Percentiles rank a stretch among this genome's conserved stretches.
These are phyloP conservation scores for Okapia johnstoni DNA, from an alignment of 2,113 vertebrate species.

Conservation along the genomic window DNA sequence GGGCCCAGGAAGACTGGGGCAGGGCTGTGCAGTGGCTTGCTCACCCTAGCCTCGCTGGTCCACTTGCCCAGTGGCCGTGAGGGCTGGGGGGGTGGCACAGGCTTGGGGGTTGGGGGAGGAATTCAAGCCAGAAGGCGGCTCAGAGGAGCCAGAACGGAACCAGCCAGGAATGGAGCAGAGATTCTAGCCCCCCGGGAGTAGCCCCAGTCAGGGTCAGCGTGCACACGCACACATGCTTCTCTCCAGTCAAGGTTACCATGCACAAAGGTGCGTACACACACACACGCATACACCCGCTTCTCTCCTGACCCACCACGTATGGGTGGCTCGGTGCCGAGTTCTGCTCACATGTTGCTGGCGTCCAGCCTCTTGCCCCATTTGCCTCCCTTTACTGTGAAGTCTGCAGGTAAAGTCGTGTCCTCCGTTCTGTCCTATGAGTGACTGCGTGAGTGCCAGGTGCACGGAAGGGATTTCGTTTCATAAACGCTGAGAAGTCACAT, in stretches of 20 bases:
- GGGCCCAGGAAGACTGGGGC: background rate
- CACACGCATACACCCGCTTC: background rate
- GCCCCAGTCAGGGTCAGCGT: background rate
- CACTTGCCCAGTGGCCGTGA: background rate
- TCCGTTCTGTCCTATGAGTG: background rate
- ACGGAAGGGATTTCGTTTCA: background rate
- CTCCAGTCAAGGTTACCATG: background rate
- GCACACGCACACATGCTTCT: no score
- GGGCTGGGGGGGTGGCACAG: fast-evolving
- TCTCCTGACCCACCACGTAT: background rate
- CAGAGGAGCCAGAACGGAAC: background rate
- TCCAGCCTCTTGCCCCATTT: background rate
- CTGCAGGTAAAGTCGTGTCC: background rate
- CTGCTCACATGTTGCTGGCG: no score
- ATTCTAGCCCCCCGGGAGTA: background rate
- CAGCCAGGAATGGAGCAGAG: no score
- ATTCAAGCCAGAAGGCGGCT: background rate
- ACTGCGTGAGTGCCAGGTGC: background rate
- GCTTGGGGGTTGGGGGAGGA: background rate
- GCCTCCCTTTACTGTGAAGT: background rate
- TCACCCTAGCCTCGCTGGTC: background rate
- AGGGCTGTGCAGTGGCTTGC: fast-evolving
- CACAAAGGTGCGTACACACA: background rate
- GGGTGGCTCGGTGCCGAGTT: fast-evolving
- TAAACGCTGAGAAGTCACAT: background rate